These are phyloP conservation scores for Zenarchopterus dispar DNA, from an alignment of 2,797 vertebrate species.

Conservation along the genomic window DNA sequence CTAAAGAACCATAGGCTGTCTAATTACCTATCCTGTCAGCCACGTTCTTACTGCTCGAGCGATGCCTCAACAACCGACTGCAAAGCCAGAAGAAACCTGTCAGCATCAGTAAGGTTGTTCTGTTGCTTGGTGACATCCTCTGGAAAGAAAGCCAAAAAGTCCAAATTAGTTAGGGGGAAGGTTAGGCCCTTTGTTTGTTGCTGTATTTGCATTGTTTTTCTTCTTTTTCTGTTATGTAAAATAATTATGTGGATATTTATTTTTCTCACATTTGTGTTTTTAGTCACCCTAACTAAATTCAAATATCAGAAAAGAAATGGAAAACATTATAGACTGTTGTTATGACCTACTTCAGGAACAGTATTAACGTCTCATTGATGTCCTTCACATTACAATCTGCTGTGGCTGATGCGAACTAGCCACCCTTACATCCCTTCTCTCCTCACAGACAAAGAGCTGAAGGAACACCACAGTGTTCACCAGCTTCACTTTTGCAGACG, in stretches of 20 bases:
- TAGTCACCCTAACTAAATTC: background rate
- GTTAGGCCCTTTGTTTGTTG: background rate
- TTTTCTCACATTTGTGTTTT: background rate
- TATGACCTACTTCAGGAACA: background rate
- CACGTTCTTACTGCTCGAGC: conserved; percentile 20
- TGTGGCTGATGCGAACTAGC: conserved; percentile 48
- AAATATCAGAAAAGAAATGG: too few relatives aligned
- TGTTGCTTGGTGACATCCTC: background rate
- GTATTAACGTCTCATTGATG: background rate
- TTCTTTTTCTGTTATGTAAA: conserved; percentile 2
- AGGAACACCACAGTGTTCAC: conserved; percentile 18
- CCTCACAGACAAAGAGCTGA: conserved; percentile 25
- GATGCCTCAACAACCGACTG: conserved; percentile 11
- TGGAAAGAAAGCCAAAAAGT: conserved; percentile 5
- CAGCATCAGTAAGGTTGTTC: background rate
- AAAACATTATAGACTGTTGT: background rate
- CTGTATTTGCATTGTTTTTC: conserved; percentile 8
- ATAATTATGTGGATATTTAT: background rate
- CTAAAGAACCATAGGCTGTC: conserved; percentile 24
- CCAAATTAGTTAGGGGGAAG: background rate
- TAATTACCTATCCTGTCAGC: conserved; percentile 55
- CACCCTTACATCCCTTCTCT: conserved; percentile 38
- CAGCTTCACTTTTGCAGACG: conserved; percentile 28
- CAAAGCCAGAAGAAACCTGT: conserved; percentile 8
- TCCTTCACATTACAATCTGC: conserved; percentile 12